phyloP scores from a whole-genome alignment of 1,140 invertebrate species.

The Nylanderia fulva region DNA sequence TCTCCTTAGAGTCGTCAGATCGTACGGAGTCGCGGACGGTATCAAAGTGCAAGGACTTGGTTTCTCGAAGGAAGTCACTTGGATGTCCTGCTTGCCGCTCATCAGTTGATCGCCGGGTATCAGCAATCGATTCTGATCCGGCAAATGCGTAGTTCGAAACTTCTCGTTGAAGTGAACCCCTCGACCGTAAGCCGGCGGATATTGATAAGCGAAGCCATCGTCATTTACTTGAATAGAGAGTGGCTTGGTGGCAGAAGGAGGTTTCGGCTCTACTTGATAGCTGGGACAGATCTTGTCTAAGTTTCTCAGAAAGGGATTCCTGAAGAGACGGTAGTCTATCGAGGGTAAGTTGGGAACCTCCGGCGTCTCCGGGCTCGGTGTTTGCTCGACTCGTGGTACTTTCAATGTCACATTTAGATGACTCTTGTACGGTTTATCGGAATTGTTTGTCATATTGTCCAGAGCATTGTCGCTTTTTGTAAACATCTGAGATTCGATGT shows the following conservation, averaged over 20 bases:
- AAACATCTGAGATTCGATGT: constrained; percentile 57
- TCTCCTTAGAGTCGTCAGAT: constrained; percentile 72
- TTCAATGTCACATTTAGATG: constrained; percentile 78
- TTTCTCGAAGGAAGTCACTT: constrained; percentile 83
- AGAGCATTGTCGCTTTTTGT: constrained; percentile 80
- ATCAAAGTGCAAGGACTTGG: constrained; percentile 80
- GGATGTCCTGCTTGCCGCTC: constrained; percentile 65
- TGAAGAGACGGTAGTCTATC: constrained; percentile 79
- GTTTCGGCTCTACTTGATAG: constrained; percentile 49
- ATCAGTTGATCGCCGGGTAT: constrained; percentile 60
- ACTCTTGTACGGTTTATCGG: constrained; percentile 73
- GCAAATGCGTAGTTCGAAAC: not conserved
- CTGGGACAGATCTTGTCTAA: constrained; percentile 69
- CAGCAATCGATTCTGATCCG: constrained; percentile 58
- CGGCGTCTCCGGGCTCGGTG: constrained; percentile 73
- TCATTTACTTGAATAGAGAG: constrained; percentile 76
- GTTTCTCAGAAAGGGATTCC: constrained; percentile 79
- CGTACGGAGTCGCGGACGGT: constrained; percentile 72
- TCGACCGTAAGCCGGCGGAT: constrained; percentile 31
- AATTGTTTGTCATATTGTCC: constrained; percentile 64
- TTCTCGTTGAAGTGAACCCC: constrained; percentile 10
- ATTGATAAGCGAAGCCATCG: constrained; percentile 45
- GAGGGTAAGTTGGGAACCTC: constrained; percentile 78
- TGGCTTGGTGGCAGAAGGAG: constrained; percentile 67
- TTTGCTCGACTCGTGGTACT: constrained; percentile 48